Percentiles rank a stretch among this genome's conserved stretches.
Evolutionary conservation across 2,113 vertebrate genomes (phyloP).

Genomic region (Oncorhynchus gorbuscha): DNA sequence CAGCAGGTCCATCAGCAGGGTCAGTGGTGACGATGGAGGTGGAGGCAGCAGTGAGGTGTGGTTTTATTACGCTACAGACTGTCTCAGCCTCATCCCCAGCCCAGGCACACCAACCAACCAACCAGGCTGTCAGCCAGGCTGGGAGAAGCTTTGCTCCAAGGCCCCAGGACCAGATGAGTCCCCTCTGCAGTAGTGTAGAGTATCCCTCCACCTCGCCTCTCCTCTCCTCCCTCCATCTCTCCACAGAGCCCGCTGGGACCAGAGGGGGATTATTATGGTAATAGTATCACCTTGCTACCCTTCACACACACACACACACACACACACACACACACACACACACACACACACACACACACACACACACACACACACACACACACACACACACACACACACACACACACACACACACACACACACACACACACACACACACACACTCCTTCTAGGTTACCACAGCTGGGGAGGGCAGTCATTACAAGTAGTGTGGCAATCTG

Average conservation of each 20-base stretch:
- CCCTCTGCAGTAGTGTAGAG: constrained; percentile 79
- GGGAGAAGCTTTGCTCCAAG: constrained; percentile 37
- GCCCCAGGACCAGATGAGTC: constrained; percentile 63
- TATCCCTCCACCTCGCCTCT: constrained; percentile 65
- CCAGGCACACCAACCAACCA: constrained; percentile 24
- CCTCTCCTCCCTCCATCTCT: no score
- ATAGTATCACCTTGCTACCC: constrained; percentile 90
- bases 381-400: no score
- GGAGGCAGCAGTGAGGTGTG: constrained; percentile 73
- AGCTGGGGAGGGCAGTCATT: constrained; percentile 85
- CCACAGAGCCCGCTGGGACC: constrained; percentile 89
- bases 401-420: no score
- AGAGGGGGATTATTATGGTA: constrained; percentile 98
- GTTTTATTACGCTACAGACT: constrained; percentile 95
- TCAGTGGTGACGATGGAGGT: no score
- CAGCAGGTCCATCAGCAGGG: not conserved
- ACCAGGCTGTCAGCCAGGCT: no score
- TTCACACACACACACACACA: constrained; percentile 4
- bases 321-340: no score
- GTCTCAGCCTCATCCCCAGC: constrained; percentile 78
- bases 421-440: no score
- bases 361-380: no score
- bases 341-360: no score
- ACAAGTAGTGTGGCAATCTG: constrained; percentile 99
- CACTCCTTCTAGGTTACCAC: not conserved